Percentiles rank a stretch among this genome's conserved stretches.
phyloP scores from a whole-genome alignment of 2,888 invertebrate species.

The Selenia dentaria region DNA sequence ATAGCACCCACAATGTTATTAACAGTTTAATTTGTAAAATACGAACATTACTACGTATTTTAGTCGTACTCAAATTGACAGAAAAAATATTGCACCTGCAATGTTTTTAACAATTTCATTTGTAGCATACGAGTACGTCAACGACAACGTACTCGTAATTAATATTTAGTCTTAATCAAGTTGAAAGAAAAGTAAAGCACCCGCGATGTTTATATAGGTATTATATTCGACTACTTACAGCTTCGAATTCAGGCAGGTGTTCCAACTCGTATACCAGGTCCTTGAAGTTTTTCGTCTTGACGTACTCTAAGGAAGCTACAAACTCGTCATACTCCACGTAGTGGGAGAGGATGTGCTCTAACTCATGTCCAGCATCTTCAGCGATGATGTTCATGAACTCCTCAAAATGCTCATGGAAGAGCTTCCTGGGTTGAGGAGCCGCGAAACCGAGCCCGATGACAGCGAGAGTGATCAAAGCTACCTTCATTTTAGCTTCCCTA shows the following conservation, averaged over 20 bases:
- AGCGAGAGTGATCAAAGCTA: slow-evolving; percentile 45
- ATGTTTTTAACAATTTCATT: too few relatives aligned
- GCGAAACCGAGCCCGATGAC: slow-evolving; percentile 48
- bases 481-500: slow-evolving; percentile 50
- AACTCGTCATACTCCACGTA: slow-evolving; percentile 64
- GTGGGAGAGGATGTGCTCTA: slow-evolving; percentile 41
- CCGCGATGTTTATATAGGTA: too few relatives aligned
- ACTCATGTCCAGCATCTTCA: slow-evolving; percentile 43
- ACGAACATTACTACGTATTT: too few relatives aligned
- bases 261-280: slow-evolving; percentile 63
- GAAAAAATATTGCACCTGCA: too few relatives aligned
- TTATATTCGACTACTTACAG: too few relatives aligned
- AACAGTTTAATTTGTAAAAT: too few relatives aligned
- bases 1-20: too few relatives aligned
- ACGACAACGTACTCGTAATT: too few relatives aligned
- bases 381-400: slow-evolving; percentile 58
- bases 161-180: too few relatives aligned
- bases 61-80: too few relatives aligned
- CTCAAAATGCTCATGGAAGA: slow-evolving; percentile 64
- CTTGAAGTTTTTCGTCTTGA: slow-evolving; percentile 54
- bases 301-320: slow-evolving; percentile 44
- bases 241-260: slow-evolving; percentile 61
- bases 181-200: too few relatives aligned
- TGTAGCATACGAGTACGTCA: too few relatives aligned
- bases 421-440: slow-evolving; percentile 59